Evolutionary conservation across 2,888 invertebrate species (phyloP).

Genomic region (Brenthis daphne): DNA sequence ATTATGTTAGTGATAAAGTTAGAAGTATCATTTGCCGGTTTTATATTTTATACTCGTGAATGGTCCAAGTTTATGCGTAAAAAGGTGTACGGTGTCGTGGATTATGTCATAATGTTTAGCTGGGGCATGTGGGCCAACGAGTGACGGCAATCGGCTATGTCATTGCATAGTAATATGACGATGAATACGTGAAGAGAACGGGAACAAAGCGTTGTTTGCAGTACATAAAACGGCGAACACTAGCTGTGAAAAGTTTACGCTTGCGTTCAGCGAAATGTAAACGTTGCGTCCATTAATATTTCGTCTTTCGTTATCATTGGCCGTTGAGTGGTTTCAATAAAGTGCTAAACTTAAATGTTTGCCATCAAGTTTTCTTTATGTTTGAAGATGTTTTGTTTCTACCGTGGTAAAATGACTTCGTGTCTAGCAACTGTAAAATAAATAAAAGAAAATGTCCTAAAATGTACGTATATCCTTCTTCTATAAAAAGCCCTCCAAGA

Average conservation of each 20-base stretch:
- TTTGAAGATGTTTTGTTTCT: too few species aligned
- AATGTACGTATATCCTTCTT: too few species aligned
- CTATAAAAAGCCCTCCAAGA: too few species aligned
- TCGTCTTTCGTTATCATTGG: neutral
- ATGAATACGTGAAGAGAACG: conserved; percentile 29
- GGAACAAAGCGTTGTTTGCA: conserved; percentile 35
- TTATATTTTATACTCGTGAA: too few species aligned
- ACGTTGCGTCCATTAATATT: conserved; percentile 23
- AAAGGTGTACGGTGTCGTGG: too few species aligned
- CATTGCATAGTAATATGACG: conserved; percentile 27
- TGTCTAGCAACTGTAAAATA: too few species aligned
- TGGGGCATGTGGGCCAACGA: conserved; percentile 33
- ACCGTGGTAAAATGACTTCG: too few species aligned
- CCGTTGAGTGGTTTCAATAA: conserved; percentile 1
- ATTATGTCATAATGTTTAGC: conserved; percentile 26
- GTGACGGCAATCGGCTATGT: conserved; percentile 32
- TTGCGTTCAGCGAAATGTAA: conserved; percentile 34
- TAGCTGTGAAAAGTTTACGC: conserved; percentile 23
- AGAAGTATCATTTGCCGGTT: too few species aligned
- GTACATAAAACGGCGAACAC: conserved; percentile 30
- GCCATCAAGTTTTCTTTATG: too few species aligned
- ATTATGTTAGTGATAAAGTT: too few species aligned
- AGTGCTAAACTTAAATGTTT: neutral
- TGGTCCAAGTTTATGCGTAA: too few species aligned
- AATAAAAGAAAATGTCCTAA: too few species aligned